Conservation (phyloP, 1,140 invertebrate genomes). For the Manduca sexta region DNA sequence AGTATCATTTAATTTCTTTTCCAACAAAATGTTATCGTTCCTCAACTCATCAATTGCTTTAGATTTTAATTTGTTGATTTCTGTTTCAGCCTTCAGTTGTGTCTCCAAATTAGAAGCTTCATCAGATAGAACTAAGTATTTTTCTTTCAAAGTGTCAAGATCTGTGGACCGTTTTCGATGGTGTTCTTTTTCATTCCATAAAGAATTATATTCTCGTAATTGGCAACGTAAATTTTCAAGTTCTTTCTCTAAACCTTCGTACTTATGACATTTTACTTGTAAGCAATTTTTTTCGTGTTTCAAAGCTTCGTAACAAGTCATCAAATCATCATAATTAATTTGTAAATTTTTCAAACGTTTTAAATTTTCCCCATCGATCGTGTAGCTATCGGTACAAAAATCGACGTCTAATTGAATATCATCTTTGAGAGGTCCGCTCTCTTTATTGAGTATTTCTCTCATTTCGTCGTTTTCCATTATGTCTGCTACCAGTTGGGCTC, state of each 20-base stretch:
- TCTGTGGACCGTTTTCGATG: slow-evolving; percentile 50
- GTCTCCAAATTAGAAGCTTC: slow-evolving; percentile 54
- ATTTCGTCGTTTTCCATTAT: slow-evolving; percentile 62
- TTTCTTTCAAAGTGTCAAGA: slow-evolving; percentile 53
- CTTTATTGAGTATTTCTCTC: slow-evolving; percentile 55
- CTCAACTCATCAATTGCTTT: slow-evolving; percentile 38
- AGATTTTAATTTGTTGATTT: slow-evolving; percentile 53
- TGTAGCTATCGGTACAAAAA: slow-evolving; percentile 26
- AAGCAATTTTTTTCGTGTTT: slow-evolving; percentile 52
- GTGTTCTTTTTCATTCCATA: slow-evolving; percentile 61
- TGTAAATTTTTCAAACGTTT: slow-evolving; percentile 55
- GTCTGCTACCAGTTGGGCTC: slow-evolving; percentile 57
- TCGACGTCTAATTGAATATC: slow-evolving; percentile 30
- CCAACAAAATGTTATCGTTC: slow-evolving; percentile 46
- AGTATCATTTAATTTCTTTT: slow-evolving; percentile 49
- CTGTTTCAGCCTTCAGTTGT: slow-evolving; percentile 49
- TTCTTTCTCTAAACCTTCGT: slow-evolving; percentile 48
- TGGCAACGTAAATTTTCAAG: slow-evolving; percentile 36
- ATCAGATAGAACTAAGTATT: slow-evolving; percentile 47
- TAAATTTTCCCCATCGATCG: slow-evolving; percentile 46
- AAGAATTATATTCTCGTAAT: slow-evolving; percentile 46
- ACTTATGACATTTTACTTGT: slow-evolving; percentile 41
- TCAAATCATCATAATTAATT: slow-evolving; percentile 50
- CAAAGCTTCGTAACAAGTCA: slow-evolving; percentile 52
- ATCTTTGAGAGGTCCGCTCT: slow-evolving; percentile 21